Conservation (phyloP, 2,113 vertebrate species). For the Triplophysa siluroides region DNA sequence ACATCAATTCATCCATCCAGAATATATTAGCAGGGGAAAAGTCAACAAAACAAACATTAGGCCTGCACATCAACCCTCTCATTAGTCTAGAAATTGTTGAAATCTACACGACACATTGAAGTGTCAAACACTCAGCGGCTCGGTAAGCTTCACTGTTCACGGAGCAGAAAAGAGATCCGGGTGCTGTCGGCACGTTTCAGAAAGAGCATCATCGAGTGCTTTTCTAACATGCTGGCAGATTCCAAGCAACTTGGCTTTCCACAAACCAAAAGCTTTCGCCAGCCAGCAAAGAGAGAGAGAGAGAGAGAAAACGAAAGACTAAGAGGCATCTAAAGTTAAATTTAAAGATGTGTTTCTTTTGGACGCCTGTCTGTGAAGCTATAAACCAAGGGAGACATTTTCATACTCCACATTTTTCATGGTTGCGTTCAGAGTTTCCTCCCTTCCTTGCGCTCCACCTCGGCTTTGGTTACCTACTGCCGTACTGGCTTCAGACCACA, state of each 20-base stretch:
- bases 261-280: slow-evolving; percentile 63
- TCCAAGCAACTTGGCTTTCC: slow-evolving; percentile 73
- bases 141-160: slow-evolving; percentile 52
- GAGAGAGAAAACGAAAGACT: slow-evolving; percentile 63
- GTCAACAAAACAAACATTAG: background rate
- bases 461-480: slow-evolving; percentile 76
- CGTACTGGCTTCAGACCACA: slow-evolving; percentile 69
- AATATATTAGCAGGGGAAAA: too few species aligned
- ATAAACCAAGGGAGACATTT: slow-evolving; percentile 86
- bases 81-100: background rate
- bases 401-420: slow-evolving; percentile 85
- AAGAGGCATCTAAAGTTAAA: slow-evolving; percentile 79
- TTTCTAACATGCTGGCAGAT: slow-evolving; percentile 76
- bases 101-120: background rate
- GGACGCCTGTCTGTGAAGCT: slow-evolving; percentile 70
- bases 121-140: slow-evolving; percentile 24
- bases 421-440: slow-evolving; percentile 79
- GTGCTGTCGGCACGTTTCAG: slow-evolving; percentile 71
- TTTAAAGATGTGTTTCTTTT: slow-evolving; percentile 86
- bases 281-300: slow-evolving; percentile 72
- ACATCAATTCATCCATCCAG: background rate
- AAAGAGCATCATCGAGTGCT: slow-evolving; percentile 75
- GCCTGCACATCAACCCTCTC: background rate
- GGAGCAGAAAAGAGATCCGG: slow-evolving; percentile 64
- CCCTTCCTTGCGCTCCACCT: slow-evolving; percentile 82